Evolutionary conservation across 2,888 invertebrate species (phyloP).

Genomic region (Geophilus truncorum): DNA sequence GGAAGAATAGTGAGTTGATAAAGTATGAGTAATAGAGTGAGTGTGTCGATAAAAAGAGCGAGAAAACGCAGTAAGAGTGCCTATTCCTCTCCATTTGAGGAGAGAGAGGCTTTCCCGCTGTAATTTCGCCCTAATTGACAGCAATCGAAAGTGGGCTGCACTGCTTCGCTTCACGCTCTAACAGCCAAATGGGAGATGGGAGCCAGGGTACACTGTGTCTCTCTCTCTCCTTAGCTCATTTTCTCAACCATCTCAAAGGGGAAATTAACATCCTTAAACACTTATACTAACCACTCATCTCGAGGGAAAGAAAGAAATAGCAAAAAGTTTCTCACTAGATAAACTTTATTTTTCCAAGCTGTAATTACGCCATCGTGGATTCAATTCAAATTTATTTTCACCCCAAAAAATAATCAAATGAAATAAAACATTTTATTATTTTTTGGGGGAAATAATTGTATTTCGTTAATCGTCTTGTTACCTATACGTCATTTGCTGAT

Average conservation of each 20-base stretch:
- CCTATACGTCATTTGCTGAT: not conserved
- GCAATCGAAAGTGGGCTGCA: constrained; percentile 14
- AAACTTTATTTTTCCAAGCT: constrained; percentile 1
- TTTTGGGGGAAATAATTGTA: not conserved
- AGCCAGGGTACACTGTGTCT: not conserved
- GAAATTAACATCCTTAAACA: constrained; percentile 18
- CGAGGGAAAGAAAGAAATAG: constrained; percentile 6
- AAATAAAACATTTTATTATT: not conserved
- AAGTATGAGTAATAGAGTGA: constrained; percentile 17
- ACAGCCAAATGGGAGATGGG: constrained; percentile 14
- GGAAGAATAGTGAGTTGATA: not conserved
- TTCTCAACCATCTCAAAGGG: constrained; percentile 15
- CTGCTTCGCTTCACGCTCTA: constrained; percentile 14
- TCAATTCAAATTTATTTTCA: not conserved
- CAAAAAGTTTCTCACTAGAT: constrained; percentile 13
- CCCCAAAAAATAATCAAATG: not conserved
- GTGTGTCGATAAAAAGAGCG: constrained; percentile 15
- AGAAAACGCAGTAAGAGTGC: constrained; percentile 11
- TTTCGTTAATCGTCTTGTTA: not conserved
- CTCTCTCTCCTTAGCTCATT: not conserved
- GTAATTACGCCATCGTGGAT: not conserved
- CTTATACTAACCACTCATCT: constrained; percentile 17
- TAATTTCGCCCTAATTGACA: constrained; percentile 17
- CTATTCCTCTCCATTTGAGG: constrained; percentile 15
- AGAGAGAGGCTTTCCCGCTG: constrained; percentile 14